A percentile compares a stretch with the other conserved stretches of the same genome.
Conservation (phyloP, 1,140 invertebrate species). For the Bombus soroeensis region DNA sequence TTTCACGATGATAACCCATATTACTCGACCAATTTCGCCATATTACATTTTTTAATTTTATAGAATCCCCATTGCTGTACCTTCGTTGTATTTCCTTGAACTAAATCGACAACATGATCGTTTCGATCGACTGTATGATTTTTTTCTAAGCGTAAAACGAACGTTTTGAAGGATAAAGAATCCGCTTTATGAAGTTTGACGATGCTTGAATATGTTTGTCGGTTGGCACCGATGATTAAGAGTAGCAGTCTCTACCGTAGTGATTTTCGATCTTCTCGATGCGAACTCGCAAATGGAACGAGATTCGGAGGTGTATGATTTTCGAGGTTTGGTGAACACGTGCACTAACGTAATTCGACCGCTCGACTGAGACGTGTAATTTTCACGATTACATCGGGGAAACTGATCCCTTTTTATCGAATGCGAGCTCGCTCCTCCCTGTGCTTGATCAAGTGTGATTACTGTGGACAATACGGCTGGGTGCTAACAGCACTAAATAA, state of each 20-base stretch:
- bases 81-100: not conserved
- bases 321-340: conserved; percentile 41
- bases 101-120: not conserved
- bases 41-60: conserved; percentile 1
- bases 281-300: not conserved
- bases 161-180: not conserved
- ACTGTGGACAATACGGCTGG: conserved; percentile 52
- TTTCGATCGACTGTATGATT: not conserved
- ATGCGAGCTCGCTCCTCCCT: not conserved
- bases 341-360: conserved; percentile 53
- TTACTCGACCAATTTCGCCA: not conserved
- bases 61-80: not conserved
- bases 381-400: conserved; percentile 61
- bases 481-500: conserved; percentile 46
- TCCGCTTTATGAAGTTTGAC: not conserved
- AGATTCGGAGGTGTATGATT: conserved; percentile 31
- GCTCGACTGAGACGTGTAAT: conserved; percentile 59
- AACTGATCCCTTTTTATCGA: conserved; percentile 58
- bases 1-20: not conserved
- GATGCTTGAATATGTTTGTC: not conserved
- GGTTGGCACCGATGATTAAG: not conserved
- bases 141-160: not conserved
- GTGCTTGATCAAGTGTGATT: conserved; percentile 51
- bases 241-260: not conserved
- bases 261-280: not conserved